A percentile compares a stretch with the other conserved stretches of the same genome.
Conservation (phyloP, 1,140 invertebrate species). For the Tetramorium simillimum region DNA sequence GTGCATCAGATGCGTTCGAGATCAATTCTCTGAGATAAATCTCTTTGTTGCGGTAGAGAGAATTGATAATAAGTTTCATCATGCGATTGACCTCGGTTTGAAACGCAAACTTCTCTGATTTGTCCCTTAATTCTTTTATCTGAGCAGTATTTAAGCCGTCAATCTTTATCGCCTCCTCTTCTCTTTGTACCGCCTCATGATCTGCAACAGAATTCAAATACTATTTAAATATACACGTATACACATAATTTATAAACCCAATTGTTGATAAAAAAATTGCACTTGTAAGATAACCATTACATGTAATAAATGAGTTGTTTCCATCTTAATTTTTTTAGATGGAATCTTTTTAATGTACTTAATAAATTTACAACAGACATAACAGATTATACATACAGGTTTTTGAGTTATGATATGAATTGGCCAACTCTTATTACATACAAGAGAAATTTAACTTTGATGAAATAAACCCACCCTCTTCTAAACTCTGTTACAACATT, state of each 20-base stretch:
- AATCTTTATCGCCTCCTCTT: constrained; percentile 98
- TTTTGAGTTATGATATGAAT: neutral
- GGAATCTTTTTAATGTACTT: neutral
- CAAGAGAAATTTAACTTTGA: neutral
- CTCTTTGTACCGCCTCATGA: constrained; percentile 92
- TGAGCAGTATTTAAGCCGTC: constrained; percentile 98
- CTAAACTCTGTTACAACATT: neutral
- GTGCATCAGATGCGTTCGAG: constrained; percentile 98
- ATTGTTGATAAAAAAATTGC: no score
- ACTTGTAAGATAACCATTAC: no score
- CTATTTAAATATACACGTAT: neutral
- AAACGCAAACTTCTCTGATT: constrained; percentile 97
- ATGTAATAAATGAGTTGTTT: no score
- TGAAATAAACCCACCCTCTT: neutral
- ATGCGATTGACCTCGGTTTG: constrained; percentile 99
- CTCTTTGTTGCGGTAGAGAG: constrained; percentile 99
- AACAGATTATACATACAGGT: neutral
- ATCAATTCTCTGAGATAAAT: constrained; percentile 99
- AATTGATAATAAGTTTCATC: constrained; percentile 99
- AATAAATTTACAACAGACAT: neutral
- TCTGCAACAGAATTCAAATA: constrained; percentile 85
- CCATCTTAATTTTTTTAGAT: neutral
- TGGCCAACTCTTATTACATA: neutral
- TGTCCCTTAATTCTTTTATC: constrained; percentile 95
- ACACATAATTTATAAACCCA: no score